A percentile compares a stretch with the other conserved stretches of the same genome.
Conservation (phyloP, 2,888 invertebrate species). For the Leptinotarsa rubiginosa region DNA sequence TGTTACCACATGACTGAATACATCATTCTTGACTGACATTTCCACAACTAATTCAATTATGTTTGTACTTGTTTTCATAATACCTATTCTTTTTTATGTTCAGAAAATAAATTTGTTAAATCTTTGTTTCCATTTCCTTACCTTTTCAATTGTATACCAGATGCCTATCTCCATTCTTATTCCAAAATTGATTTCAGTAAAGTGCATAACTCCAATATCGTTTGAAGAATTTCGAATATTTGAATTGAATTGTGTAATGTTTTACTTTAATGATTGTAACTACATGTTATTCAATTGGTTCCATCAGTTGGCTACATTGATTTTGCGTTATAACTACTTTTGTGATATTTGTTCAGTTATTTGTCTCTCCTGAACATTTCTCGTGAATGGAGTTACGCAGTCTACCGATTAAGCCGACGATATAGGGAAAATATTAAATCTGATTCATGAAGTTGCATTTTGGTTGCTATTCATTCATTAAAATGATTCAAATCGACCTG, state of each 20-base stretch:
- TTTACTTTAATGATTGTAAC: neutral
- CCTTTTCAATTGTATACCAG: slow-evolving; percentile 2
- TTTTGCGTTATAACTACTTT: neutral
- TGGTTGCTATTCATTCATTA: too few relatives aligned
- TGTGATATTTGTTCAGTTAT: slow-evolving; percentile 15
- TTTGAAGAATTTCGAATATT: slow-evolving; percentile 19
- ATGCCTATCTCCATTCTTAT: slow-evolving; percentile 17
- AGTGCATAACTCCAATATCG: slow-evolving; percentile 12
- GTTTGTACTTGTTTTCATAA: neutral
- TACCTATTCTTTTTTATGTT: slow-evolving; percentile 13
- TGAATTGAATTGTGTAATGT: slow-evolving; percentile 6
- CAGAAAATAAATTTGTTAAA: slow-evolving; percentile 5
- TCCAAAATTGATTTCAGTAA: neutral
- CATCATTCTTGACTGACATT: neutral
- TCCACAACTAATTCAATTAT: slow-evolving; percentile 2
- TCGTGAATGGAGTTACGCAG: slow-evolving; percentile 16
- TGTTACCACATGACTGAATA: slow-evolving; percentile 21
- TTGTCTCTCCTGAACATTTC: slow-evolving; percentile 21
- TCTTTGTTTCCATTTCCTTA: slow-evolving; percentile 6
- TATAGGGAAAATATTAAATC: too few relatives aligned
- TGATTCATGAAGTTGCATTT: too few relatives aligned
- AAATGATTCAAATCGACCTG: too few relatives aligned
- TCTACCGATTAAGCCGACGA: slow-evolving; percentile 16
- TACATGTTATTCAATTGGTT: slow-evolving; percentile 16
- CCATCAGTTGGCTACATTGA: slow-evolving; percentile 13